phyloP scores from a whole-genome alignment of 2,888 invertebrate species.

The Drosophila pegasa region DNA sequence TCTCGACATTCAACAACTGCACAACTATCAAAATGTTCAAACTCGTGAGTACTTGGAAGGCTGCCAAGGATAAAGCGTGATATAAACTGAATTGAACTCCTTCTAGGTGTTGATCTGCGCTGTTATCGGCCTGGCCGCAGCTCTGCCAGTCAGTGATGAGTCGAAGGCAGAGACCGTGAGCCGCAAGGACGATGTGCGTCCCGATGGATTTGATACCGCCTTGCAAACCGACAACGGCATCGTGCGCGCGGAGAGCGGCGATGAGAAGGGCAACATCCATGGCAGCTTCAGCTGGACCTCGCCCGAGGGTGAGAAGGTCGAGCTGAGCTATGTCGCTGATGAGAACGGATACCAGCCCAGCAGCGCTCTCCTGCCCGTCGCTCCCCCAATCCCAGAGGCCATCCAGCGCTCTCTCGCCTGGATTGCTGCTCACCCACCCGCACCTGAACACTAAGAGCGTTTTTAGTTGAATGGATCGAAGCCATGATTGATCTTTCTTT shows the following conservation, averaged over 20 bases:
- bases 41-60: conserved; percentile 47
- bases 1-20: conserved; percentile 39
- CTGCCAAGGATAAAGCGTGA: not conserved
- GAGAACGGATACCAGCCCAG: conserved; percentile 77
- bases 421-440: conserved; percentile 49
- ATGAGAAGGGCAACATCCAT: conserved; percentile 70
- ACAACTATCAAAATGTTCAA: conserved; percentile 65
- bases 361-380: conserved; percentile 58
- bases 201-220: conserved; percentile 68
- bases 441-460: not conserved
- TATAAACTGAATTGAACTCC: not conserved
- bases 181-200: conserved; percentile 62
- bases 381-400: conserved; percentile 65
- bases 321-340: conserved; percentile 74
- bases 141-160: conserved; percentile 52
- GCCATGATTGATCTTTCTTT: conserved; percentile 5
- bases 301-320: conserved; percentile 74
- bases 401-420: conserved; percentile 56
- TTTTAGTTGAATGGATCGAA: not conserved
- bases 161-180: conserved; percentile 52
- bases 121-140: conserved; percentile 56
- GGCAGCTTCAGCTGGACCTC: conserved; percentile 67
- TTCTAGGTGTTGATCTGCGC: conserved; percentile 64
- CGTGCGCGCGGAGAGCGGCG: conserved; percentile 47
- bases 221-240: conserved; percentile 67